Base-by-base conservation (phyloP, 2,888 invertebrate species). In the Phengaris arion region DNA sequence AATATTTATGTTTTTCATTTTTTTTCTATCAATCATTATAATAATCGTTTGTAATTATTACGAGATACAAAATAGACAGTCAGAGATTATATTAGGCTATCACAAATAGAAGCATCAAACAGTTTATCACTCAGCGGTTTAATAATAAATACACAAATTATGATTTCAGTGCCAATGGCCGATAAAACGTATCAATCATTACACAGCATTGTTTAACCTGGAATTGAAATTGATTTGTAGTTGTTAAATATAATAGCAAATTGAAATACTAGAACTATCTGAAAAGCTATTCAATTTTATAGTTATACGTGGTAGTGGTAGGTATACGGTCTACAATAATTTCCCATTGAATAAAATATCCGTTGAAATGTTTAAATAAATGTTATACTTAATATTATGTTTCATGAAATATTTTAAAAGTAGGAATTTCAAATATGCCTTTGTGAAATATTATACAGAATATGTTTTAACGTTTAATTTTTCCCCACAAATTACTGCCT, bases 151-250 rank as follows among this genome's bases (percentile, higher is more conserved):
- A 64, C 64, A 72, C 54, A 54, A 72, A 72, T 72, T 13, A 72
- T 72, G 22, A 64, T 77, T 74, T 75, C 68, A 74, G 74, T 75
- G 77, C 59, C 77, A 54, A 69, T 74, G 77, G 45, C 75, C 64
- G 77, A 77, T 77, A 77, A 54, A 51, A 75, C 54, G 64, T 68
- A 46, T 35, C 70, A n/a, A 69, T 77, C 51, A 54, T 72, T 52
- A 69, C 69, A 74, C 51, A 64, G 9, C 45, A 69, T 52, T 51
- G 74, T 52, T 64, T 35, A 46, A 22, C n/a, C 46, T 74, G 22
- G 35, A 51, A 52, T 74, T 68, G 48, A 74, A 74, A 35, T 48
- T 48, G 6, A 74, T 64, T 55, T 15, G 13, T 73, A 45, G 13
- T 83, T 68, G 10, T 52, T 0, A 52, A 10, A 10, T 52, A 48